Percentiles rank a stretch among this genome's conserved stretches.
phyloP scores from a whole-genome alignment of 2,113 vertebrate species.

The Monopterus albus region DNA sequence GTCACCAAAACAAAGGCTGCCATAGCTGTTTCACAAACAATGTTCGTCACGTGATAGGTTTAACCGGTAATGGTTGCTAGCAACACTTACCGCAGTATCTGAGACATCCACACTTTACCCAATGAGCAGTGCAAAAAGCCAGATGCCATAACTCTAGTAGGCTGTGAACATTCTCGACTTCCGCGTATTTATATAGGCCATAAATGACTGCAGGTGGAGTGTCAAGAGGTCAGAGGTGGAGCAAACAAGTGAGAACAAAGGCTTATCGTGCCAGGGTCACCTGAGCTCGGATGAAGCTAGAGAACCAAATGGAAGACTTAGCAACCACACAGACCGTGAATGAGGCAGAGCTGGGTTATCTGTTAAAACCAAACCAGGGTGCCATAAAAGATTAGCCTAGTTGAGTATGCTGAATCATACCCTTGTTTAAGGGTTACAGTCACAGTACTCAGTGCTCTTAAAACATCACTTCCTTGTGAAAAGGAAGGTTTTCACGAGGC shows the following conservation, averaged over 20 bases:
- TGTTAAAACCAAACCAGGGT: conserved; percentile 59
- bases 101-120: conserved; percentile 65
- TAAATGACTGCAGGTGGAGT: conserved; percentile 30
- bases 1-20: not conserved
- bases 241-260: conserved; percentile 31
- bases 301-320: not conserved
- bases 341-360: conserved; percentile 53
- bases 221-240: conserved; percentile 45
- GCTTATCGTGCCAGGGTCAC: conserved; percentile 45
- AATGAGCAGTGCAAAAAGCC: conserved; percentile 54
- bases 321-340: not conserved
- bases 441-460: not conserved
- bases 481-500: not conserved
- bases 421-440: conserved; percentile 21
- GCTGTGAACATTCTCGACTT: not conserved
- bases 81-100: conserved; percentile 65
- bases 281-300: conserved; percentile 12
- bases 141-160: conserved; percentile 44
- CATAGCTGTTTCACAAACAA: not conserved
- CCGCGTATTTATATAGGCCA: conserved; percentile 22
- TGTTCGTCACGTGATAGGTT: not conserved
- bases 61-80: conserved; percentile 7
- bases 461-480: conserved; percentile 6
- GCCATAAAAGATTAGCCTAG: conserved; percentile 67
- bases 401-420: conserved; percentile 51